Percentiles rank a stretch among this genome's conserved stretches.
These are phyloP conservation scores for Pteropus alecto DNA, from an alignment of 2,113 vertebrate genomes.

Conservation along the genomic window DNA sequence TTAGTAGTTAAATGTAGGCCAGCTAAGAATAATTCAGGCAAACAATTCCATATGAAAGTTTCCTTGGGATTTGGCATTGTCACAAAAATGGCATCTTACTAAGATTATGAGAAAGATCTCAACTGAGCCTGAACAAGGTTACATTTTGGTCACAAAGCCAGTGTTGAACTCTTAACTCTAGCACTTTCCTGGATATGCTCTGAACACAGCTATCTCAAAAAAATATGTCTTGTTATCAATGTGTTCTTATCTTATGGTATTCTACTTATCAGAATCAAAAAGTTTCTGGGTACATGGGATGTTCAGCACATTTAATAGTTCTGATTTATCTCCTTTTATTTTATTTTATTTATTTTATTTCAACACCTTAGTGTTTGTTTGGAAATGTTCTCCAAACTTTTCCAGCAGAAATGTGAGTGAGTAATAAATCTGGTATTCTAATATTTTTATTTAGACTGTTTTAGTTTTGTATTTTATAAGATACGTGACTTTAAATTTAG, in stretches of 20 bases:
- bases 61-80: not conserved
- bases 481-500: too few species aligned
- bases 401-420: too few species aligned
- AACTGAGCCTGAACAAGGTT: not conserved
- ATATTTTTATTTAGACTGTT: too few species aligned
- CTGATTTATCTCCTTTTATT: not conserved
- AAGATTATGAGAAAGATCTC: not conserved
- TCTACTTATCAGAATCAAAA: not conserved
- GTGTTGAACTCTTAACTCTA: not conserved
- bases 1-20: not conserved
- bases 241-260: not conserved
- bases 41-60: not conserved
- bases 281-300: not conserved
- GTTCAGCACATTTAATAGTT: not conserved
- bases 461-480: too few species aligned
- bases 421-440: too few species aligned
- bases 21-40: conserved; percentile 3
- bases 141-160: not conserved
- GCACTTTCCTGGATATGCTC: not conserved
- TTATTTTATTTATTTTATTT: too few species aligned
- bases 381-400: too few species aligned
- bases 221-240: not conserved
- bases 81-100: not conserved
- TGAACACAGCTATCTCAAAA: not conserved
- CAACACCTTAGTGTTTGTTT: too few species aligned